Conservation (phyloP, 2,113 vertebrate genomes). For the Dasypus novemcinctus region DNA sequence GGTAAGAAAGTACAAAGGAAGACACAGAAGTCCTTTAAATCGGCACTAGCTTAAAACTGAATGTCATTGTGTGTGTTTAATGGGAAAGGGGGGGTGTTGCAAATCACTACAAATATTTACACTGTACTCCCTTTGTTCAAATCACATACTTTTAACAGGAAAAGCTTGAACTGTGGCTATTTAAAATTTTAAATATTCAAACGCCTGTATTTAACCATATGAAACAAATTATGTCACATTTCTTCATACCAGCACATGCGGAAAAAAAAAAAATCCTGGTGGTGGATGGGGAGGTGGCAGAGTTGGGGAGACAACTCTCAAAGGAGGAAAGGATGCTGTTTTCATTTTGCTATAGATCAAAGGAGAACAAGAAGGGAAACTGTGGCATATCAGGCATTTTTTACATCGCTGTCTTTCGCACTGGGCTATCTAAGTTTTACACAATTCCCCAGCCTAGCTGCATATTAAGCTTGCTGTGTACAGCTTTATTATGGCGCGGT, state of each 20-base stretch:
- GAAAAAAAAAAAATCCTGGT: not conserved
- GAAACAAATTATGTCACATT: conserved; percentile 74
- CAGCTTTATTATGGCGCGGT: conserved; percentile 86
- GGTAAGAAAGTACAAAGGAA: conserved; percentile 64
- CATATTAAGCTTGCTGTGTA: conserved; percentile 86
- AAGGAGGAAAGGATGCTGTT: conserved; percentile 69
- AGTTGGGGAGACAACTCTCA: conserved; percentile 69
- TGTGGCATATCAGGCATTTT: conserved; percentile 78
- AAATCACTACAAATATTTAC: conserved; percentile 70
- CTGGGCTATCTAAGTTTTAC: conserved; percentile 83
- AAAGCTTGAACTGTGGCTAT: conserved; percentile 71
- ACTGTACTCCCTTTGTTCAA: conserved; percentile 79
- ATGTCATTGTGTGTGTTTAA: conserved; percentile 49
- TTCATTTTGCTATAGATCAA: conserved; percentile 82
- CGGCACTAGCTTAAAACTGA: conserved; percentile 36
- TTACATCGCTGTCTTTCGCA: conserved; percentile 82
- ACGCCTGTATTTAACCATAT: conserved; percentile 70
- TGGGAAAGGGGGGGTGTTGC: conserved; percentile 64
- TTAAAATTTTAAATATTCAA: conserved; percentile 77
- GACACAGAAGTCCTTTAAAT: conserved; percentile 52
- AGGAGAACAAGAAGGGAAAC: conserved; percentile 80
- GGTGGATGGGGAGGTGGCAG: conserved; percentile 54
- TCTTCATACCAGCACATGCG: conserved; percentile 59
- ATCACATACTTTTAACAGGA: conserved; percentile 74
- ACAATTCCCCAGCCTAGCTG: conserved; percentile 86